Conservation (phyloP, 2,113 vertebrate genomes). For the Rhizomys pruinosus region DNA sequence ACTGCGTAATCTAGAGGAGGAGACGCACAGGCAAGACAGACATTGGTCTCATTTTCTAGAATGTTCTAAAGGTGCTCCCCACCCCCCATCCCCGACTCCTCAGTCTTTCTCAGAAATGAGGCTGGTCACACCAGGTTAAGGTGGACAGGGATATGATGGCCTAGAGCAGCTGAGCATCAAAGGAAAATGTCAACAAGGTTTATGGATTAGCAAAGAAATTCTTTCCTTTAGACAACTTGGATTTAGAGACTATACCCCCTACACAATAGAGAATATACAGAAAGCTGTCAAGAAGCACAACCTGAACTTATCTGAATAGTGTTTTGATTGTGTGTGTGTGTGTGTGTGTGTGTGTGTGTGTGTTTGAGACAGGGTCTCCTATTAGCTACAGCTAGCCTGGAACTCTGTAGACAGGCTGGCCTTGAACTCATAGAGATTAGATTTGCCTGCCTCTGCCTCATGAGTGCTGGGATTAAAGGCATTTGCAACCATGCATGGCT, state of each 20-base stretch:
- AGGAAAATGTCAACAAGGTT: neutral
- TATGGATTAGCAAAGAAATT: neutral
- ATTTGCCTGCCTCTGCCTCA: too few relatives aligned
- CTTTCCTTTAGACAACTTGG: neutral
- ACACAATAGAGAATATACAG: neutral
- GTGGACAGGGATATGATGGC: too few relatives aligned
- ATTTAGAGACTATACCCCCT: conserved; percentile 8
- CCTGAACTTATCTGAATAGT: neutral
- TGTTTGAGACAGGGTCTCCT: too few relatives aligned
- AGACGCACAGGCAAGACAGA: conserved; percentile 47
- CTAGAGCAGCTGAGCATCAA: too few relatives aligned
- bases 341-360: too few relatives aligned
- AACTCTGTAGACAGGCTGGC: too few relatives aligned
- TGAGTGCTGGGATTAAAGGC: too few relatives aligned
- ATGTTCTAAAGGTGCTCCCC: neutral
- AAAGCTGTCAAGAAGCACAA: conserved; percentile 1
- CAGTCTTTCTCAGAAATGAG: neutral
- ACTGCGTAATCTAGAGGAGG: conserved; percentile 95
- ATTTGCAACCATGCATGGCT: too few relatives aligned
- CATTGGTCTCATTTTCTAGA: conserved; percentile 46
- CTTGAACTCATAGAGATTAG: too few relatives aligned
- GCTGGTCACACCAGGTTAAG: neutral
- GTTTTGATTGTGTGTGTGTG: too few relatives aligned
- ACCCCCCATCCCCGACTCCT: neutral
- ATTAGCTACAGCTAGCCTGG: too few relatives aligned